A percentile compares a stretch with the other conserved stretches of the same genome.
These are phyloP conservation scores for Dasypolia templi DNA, from an alignment of 2,888 invertebrate species.

Conservation along the genomic window DNA sequence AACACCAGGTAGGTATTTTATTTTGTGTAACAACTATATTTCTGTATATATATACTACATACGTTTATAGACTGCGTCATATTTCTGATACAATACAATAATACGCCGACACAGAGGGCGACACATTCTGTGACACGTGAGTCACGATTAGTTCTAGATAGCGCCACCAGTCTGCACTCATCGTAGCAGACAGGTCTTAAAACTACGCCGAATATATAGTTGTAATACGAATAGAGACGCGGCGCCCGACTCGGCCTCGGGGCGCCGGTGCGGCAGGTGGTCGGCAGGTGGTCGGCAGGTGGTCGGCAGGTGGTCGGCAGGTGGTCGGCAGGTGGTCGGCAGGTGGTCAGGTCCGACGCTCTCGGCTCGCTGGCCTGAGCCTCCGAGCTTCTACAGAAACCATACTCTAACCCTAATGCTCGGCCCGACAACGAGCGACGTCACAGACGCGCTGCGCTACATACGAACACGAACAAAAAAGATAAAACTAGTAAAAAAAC, in stretches of 20 bases:
- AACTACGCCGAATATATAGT: constrained; percentile 44
- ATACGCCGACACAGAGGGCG: constrained; percentile 27
- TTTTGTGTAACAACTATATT: constrained; percentile 35
- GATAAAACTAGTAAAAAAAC: constrained; percentile 63
- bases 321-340: background rate
- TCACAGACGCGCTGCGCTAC: constrained; percentile 53
- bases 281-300: constrained; percentile 2
- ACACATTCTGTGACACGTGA: constrained; percentile 30
- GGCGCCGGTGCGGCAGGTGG: constrained; percentile 16
- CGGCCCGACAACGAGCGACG: constrained; percentile 48
- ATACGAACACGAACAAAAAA: constrained; percentile 65
- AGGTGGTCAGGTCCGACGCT: background rate
- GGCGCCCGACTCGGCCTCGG: constrained; percentile 29
- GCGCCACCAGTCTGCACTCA: constrained; percentile 39
- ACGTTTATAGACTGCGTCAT: constrained; percentile 55
- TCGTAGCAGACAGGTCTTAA: constrained; percentile 27
- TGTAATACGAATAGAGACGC: constrained; percentile 21
- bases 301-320: constrained; percentile 10
- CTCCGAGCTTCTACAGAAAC: constrained; percentile 57
- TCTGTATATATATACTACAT: constrained; percentile 53
- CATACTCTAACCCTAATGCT: constrained; percentile 61
- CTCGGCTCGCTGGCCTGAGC: constrained; percentile 39
- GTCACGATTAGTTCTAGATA: constrained; percentile 28
- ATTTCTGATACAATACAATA: constrained; percentile 47
- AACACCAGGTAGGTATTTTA: constrained; percentile 39